phyloP scores from a whole-genome alignment of 1,140 invertebrate species.

The Chionoecetes opilio region DNA sequence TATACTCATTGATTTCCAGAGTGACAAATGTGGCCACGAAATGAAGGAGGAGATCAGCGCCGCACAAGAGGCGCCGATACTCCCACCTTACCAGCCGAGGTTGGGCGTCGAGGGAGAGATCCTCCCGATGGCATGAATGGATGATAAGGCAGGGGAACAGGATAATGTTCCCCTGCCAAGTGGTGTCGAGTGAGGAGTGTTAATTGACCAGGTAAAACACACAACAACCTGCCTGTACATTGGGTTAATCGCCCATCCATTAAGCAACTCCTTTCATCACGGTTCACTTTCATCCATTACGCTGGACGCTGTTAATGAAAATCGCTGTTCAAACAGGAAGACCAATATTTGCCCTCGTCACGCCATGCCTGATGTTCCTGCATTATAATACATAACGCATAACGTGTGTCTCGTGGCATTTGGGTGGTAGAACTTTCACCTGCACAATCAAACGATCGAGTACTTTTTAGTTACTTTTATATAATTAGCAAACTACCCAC shows the following conservation, averaged over 20 bases:
- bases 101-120: too few species aligned
- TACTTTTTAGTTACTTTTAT: background rate
- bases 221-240: background rate
- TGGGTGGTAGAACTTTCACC: background rate
- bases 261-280: slow-evolving; percentile 19
- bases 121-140: background rate
- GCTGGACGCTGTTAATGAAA: background rate
- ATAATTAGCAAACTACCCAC: background rate
- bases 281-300: background rate
- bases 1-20: too few species aligned
- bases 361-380: background rate
- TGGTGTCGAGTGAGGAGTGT: background rate
- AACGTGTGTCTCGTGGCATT: background rate
- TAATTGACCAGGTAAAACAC: background rate
- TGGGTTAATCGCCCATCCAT: background rate
- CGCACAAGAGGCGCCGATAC: too few species aligned
- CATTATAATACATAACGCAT: too few species aligned
- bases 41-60: too few species aligned
- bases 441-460: background rate
- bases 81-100: too few species aligned
- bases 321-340: background rate
- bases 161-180: background rate
- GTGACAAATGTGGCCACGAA: too few species aligned
- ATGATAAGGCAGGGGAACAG: background rate
- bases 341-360: background rate